Conservation (phyloP, 1,140 invertebrate species). For the Pachypsylla venusta region DNA sequence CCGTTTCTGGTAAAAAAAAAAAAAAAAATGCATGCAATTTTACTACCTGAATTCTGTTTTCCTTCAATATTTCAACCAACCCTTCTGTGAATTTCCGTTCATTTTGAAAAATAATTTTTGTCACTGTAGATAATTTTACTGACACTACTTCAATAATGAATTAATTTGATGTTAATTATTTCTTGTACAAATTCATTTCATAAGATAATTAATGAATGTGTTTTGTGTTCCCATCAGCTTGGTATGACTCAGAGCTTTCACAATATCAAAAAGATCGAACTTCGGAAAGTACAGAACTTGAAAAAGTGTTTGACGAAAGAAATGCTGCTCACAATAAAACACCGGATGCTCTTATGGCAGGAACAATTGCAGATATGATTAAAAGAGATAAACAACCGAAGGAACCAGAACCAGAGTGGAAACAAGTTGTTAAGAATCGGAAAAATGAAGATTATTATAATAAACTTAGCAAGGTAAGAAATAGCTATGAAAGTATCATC, state of each 20-base stretch:
- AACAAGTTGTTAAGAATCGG: slow-evolving; percentile 60
- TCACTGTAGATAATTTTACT: no score
- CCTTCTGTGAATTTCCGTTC: no score
- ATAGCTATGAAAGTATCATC: no score
- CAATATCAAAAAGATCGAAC: slow-evolving; percentile 63
- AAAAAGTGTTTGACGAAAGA: slow-evolving; percentile 73
- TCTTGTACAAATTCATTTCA: no score
- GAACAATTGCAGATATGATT: slow-evolving; percentile 41
- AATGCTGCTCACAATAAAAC: slow-evolving; percentile 46
- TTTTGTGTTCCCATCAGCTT: slow-evolving; percentile 50
- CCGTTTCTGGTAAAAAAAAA: no score
- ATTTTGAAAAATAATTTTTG: no score
- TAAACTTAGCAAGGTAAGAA: slow-evolving; percentile 53
- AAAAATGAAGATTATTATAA: slow-evolving; percentile 68
- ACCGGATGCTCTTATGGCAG: slow-evolving; percentile 28
- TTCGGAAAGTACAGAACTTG: slow-evolving; percentile 58
- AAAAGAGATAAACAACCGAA: slow-evolving; percentile 44
- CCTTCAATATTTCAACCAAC: no score
- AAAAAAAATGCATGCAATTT: no score
- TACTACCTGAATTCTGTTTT: no score
- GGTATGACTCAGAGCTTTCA: slow-evolving; percentile 77
- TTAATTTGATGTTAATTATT: no score
- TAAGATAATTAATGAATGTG: no score
- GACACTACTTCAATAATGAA: no score
- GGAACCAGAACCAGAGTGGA: slow-evolving; percentile 68